Conservation (phyloP, 1,140 invertebrate genomes). For the Pararge aegeria region DNA sequence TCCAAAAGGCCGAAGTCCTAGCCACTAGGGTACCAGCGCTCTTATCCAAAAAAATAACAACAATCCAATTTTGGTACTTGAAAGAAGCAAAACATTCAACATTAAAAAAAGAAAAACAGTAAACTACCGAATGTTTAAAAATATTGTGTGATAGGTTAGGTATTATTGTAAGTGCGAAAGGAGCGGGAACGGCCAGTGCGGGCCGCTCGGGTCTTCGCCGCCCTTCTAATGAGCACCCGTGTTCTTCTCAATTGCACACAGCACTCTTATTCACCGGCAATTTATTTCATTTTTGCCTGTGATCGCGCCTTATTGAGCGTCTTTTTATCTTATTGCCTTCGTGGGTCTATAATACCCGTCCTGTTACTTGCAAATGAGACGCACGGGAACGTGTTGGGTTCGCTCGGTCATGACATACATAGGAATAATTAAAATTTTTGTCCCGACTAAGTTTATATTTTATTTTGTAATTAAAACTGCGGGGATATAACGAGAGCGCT, state of each 20-base stretch:
- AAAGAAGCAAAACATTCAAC: no score
- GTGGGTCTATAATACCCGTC: slow-evolving; percentile 75
- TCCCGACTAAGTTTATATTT: slow-evolving; percentile 28
- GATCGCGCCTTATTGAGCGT: slow-evolving; percentile 76
- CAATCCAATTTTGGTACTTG: no score
- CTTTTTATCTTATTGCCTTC: slow-evolving; percentile 77
- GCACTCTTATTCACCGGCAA: slow-evolving; percentile 75
- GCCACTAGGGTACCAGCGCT: no score
- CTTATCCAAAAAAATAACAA: no score
- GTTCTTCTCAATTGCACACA: slow-evolving; percentile 76
- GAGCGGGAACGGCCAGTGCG: slow-evolving; percentile 32
- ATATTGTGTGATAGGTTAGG: background rate
- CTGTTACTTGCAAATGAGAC: slow-evolving; percentile 78
- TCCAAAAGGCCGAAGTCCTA: no score
- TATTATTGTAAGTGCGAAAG: background rate
- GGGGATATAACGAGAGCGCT: slow-evolving; percentile 4
- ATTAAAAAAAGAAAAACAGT: no score
- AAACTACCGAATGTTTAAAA: background rate
- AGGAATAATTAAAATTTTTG: slow-evolving; percentile 75
- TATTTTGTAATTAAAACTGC: slow-evolving; percentile 8
- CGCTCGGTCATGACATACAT: slow-evolving; percentile 63
- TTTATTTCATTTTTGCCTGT: slow-evolving; percentile 79
- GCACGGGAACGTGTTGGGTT: slow-evolving; percentile 63
- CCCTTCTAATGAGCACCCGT: slow-evolving; percentile 74
- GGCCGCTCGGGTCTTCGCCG: slow-evolving; percentile 19